These are phyloP conservation scores for Kryphioiulus occultus DNA, from an alignment of 2,888 invertebrate genomes.

Conservation along the genomic window DNA sequence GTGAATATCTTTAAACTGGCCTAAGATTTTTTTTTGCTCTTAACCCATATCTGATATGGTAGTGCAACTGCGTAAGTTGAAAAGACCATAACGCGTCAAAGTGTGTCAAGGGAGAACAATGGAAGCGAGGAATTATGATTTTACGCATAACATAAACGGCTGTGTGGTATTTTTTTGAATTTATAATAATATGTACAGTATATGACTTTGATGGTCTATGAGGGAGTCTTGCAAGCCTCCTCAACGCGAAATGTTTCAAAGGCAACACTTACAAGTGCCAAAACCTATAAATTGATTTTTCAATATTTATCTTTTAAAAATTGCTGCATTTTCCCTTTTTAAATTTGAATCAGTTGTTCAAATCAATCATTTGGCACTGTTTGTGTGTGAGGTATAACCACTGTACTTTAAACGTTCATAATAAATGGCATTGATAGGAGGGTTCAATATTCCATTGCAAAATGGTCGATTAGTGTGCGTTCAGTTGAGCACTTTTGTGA, in stretches of 20 bases:
- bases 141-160: slow-evolving; percentile 14
- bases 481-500: not conserved
- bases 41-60: not conserved
- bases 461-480: not conserved
- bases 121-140: slow-evolving; percentile 15
- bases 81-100: slow-evolving; percentile 18
- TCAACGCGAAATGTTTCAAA: no score
- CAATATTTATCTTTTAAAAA: no score
- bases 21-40: not conserved
- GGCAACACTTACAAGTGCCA: no score
- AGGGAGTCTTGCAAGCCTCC: no score
- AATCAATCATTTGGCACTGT: not conserved
- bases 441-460: not conserved
- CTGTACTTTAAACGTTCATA: not conserved
- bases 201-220: not conserved
- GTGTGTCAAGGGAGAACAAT: not conserved
- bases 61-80: not conserved
- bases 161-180: not conserved
- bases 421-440: not conserved
- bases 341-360: not conserved
- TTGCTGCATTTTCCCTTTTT: no score
- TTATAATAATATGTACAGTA: not conserved
- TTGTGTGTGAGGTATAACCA: not conserved
- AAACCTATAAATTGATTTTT: no score
- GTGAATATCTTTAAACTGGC: slow-evolving; percentile 3